phyloP scores from a whole-genome alignment of 2,888 invertebrate species.

The Drosophila trichaetosa region DNA sequence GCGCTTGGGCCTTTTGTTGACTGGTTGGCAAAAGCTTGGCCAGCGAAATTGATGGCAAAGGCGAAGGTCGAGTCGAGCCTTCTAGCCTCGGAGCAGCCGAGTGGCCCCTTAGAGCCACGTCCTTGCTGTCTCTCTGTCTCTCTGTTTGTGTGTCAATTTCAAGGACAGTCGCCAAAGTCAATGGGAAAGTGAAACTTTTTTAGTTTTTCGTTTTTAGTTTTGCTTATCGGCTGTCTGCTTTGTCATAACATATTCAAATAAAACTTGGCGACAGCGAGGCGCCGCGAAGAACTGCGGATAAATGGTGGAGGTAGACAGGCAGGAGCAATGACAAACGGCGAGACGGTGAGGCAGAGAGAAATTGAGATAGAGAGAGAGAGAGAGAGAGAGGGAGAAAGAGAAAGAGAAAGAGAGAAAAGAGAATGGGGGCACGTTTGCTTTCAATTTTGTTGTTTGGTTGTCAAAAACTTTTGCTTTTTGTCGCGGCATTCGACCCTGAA shows the following conservation, averaged over 20 bases:
- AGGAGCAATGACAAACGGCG: constrained; percentile 1
- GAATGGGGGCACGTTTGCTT: constrained; percentile 10
- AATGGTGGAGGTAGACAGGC: not conserved
- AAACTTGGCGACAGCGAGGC: constrained; percentile 52
- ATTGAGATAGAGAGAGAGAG: not conserved
- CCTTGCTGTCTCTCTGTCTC: constrained; percentile 23
- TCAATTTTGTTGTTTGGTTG: constrained; percentile 33
- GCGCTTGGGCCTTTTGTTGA: constrained; percentile 21
- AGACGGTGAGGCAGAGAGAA: constrained; percentile 3
- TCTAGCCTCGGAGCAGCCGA: not conserved
- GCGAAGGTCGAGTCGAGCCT: constrained; percentile 66
- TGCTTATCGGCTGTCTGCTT: constrained; percentile 58
- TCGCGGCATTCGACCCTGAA: constrained; percentile 64
- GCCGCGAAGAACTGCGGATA: constrained; percentile 19
- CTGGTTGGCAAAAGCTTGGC: constrained; percentile 30
- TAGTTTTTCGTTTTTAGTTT: constrained; percentile 35
- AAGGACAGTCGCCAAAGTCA: constrained; percentile 61
- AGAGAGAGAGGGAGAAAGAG: not conserved
- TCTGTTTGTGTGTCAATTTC: constrained; percentile 50
- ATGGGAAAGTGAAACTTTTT: constrained; percentile 63
- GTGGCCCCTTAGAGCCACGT: constrained; percentile 11
- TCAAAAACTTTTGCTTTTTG: constrained; percentile 58
- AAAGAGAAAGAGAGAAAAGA: not conserved
- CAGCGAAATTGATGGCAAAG: constrained; percentile 66
- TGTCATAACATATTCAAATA: constrained; percentile 61